Evolutionary conservation across 2,888 invertebrate species (phyloP), one percentile per base, ranked within the genome.

Genomic region (Polydrusus pterygomalis): DNA sequence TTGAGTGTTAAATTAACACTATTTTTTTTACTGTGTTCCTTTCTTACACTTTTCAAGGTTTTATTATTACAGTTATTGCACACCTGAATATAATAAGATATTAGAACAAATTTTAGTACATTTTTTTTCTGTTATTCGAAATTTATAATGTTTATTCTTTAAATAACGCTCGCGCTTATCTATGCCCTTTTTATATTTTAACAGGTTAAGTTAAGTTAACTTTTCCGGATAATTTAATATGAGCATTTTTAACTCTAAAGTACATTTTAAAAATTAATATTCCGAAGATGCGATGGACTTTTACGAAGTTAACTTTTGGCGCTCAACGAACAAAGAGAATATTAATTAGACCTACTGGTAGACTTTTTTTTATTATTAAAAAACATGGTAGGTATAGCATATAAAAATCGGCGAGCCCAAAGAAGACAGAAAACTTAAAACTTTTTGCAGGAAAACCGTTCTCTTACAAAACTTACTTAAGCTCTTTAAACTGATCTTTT

Each of bases 241-340:
- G 17, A 17, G 47, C 47, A 2, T 3, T 17, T 13, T 6, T 54
- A n/a, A 25, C n/a, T 25, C n/a, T n/a, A n/a, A 13, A 13, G 1
- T 7, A 20, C 2, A 30, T 54, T 54, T 20, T 3, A 54, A 54
- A 54, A 30, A 54, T 54, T 54, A 54, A 54, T 54, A 54, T 54
- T 54, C n/a, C 54, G n/a, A 2, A n/a, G 25, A 10, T 30, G 25
- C 30, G 13, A 3, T 25, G n/a, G 11, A 25, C 25, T 25, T 11
- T 51, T 25, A 17, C 6, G 30, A 54, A 54, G 30, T 54, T 54
- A 30, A 11, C 6, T 13, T 30, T 30, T 30, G 25, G 25, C 30
- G 54, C n/a, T 54, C 30, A 54, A 10, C 51, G 51, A n/a, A 51
- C 54, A 54, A 51, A 11, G 17, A 30, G 54, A 54, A 54, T 54